A percentile compares a stretch with the other conserved stretches of the same genome.
Conservation (phyloP, 2,113 vertebrate species). For the Cyprinodon brontotheroides region DNA sequence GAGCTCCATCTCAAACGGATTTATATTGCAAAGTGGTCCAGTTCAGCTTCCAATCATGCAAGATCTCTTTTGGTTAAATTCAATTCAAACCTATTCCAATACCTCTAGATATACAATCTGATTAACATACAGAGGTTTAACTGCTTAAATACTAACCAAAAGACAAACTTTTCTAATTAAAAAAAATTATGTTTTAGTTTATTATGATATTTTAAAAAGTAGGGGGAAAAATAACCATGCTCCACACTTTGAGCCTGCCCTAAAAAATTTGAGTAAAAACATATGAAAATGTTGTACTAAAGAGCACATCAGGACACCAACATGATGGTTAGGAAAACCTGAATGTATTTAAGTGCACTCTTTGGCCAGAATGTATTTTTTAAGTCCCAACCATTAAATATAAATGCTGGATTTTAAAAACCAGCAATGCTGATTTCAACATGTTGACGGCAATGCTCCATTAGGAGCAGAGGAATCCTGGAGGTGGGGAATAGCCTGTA, state of each 20-base stretch:
- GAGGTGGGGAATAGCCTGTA: conserved; percentile 21
- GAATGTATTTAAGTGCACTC: conserved; percentile 45
- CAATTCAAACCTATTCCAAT: not conserved
- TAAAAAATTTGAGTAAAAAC: conserved; percentile 11
- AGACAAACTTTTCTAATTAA: not conserved
- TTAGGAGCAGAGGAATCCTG: conserved; percentile 25
- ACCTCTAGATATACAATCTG: not conserved
- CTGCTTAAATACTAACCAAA: not conserved
- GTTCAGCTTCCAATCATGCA: not conserved
- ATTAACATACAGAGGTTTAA: not conserved
- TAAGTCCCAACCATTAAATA: conserved; percentile 45
- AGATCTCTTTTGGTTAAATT: not conserved
- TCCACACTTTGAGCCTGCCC: too few species aligned
- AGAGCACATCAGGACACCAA: conserved; percentile 27
- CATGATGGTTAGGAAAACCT: conserved; percentile 36
- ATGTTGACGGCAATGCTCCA: conserved; percentile 36
- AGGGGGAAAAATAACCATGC: not conserved
- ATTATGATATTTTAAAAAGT: not conserved
- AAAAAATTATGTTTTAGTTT: not conserved
- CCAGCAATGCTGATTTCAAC: conserved; percentile 30
- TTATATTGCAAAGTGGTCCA: too few species aligned
- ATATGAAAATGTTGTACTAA: conserved; percentile 29
- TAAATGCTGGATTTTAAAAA: conserved; percentile 27
- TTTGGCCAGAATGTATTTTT: conserved; percentile 46
- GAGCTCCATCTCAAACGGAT: too few species aligned